These are phyloP conservation scores for Python bivittatus DNA, from an alignment of 2,113 vertebrate species.

Conservation along the genomic window DNA sequence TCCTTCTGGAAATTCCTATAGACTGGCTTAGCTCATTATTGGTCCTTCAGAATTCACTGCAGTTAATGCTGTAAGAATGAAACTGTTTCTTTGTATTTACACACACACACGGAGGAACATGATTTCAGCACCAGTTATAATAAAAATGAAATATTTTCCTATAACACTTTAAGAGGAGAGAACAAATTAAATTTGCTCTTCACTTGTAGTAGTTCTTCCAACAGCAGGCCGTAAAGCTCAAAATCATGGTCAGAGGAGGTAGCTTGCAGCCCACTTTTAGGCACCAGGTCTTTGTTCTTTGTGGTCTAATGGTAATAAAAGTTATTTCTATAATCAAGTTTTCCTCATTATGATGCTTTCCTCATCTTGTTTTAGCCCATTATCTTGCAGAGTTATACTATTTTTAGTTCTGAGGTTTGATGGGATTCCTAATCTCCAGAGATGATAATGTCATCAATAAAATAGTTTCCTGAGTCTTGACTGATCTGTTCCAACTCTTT, in stretches of 20 bases:
- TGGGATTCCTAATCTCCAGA: slow-evolving; percentile 2
- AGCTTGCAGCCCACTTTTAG: not conserved
- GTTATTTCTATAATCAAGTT: not conserved
- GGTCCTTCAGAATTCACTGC: not conserved
- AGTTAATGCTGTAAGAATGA: not conserved
- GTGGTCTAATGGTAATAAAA: not conserved
- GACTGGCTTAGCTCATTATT: not conserved
- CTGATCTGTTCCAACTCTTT: slow-evolving; percentile 54
- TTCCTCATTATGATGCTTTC: not conserved
- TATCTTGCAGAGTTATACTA: rapidly evolving
- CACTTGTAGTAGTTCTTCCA: not conserved
- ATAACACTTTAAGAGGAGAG: not conserved
- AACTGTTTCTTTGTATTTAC: not conserved
- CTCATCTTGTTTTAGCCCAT: not conserved
- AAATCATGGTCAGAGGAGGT: not conserved
- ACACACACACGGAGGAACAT: too few species aligned
- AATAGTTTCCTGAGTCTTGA: slow-evolving; percentile 76
- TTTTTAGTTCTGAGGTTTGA: not conserved
- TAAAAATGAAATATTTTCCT: not conserved
- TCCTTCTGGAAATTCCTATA: not conserved
- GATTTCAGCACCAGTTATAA: not conserved
- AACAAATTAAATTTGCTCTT: not conserved
- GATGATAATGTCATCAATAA: slow-evolving; percentile 56
- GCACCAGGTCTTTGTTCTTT: rapidly evolving
- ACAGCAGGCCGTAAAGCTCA: not conserved